These are phyloP conservation scores for Amaurobius ferox DNA, from an alignment of 2,888 invertebrate species.

Conservation along the genomic window DNA sequence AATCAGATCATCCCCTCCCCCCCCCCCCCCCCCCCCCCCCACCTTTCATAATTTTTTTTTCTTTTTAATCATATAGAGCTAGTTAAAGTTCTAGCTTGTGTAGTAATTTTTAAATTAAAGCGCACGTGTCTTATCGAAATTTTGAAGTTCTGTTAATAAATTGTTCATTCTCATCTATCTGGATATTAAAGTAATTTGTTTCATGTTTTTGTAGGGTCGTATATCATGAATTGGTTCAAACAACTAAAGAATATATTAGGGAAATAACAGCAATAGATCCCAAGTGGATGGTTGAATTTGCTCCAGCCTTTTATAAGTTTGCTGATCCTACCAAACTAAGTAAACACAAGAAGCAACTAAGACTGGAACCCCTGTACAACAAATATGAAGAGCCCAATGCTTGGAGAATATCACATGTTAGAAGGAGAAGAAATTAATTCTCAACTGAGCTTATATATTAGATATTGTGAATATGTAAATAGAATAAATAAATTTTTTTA, in stretches of 20 bases:
- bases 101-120: too few relatives aligned
- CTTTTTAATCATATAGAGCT: too few relatives aligned
- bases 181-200: too few relatives aligned
- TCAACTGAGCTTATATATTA: background rate
- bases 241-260: constrained; percentile 99
- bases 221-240: constrained; percentile 98
- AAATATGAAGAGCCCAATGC: constrained; percentile 99
- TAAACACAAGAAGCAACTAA: constrained; percentile 99
- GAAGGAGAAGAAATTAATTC: constrained; percentile 88
- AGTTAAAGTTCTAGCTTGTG: too few relatives aligned
- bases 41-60: too few relatives aligned
- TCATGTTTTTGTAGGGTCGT: constrained; percentile 85
- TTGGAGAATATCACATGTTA: constrained; percentile 97
- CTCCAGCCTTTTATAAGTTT: constrained; percentile 99
- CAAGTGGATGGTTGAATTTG: constrained; percentile 99
- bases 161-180: too few relatives aligned
- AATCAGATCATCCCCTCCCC: too few relatives aligned
- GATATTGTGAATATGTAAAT: background rate
- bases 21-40: too few relatives aligned
- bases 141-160: too few relatives aligned
- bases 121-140: too few relatives aligned
- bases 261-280: constrained; percentile 98
- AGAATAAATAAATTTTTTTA: too few relatives aligned
- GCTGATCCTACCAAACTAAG: constrained; percentile 98
- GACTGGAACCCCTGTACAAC: constrained; percentile 97